Evolutionary conservation across 2,888 invertebrate species (phyloP).

Genomic region (Drosophila buzzatii): DNA sequence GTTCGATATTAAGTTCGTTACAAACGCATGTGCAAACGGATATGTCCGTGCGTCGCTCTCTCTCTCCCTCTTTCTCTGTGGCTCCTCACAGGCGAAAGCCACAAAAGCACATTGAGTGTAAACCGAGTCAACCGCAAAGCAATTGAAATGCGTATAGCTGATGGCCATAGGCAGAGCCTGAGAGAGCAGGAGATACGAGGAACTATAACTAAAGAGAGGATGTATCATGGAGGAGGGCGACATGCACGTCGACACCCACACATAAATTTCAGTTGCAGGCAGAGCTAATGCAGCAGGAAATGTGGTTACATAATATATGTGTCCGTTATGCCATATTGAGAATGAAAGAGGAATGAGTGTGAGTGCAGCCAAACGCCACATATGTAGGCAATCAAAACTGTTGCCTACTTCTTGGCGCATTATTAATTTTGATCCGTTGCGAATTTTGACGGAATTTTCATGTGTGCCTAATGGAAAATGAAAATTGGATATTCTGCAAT

Average conservation of each 20-base stretch:
- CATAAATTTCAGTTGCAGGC: conserved; percentile 58
- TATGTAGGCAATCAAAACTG: conserved; percentile 34
- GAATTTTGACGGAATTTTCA: conserved; percentile 22
- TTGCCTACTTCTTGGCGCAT: conserved; percentile 56
- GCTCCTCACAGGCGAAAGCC: conserved; percentile 33
- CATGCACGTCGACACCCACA: conserved; percentile 2
- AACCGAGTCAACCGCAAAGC: conserved; percentile 70
- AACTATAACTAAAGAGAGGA: neutral
- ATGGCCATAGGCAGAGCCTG: conserved; percentile 3
- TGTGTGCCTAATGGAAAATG: conserved; percentile 8
- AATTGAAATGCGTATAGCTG: conserved; percentile 67
- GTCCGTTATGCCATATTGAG: conserved; percentile 28
- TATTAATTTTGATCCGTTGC: conserved; percentile 41
- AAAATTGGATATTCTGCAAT: conserved; percentile 10
- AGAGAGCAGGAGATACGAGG: neutral
- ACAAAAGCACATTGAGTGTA: conserved; percentile 74
- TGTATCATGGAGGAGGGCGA: neutral
- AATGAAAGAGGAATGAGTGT: neutral
- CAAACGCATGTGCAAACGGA: conserved; percentile 2
- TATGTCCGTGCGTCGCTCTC: neutral
- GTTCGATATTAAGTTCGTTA: neutral
- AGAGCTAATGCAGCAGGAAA: conserved; percentile 26
- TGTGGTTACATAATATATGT: conserved; percentile 73
- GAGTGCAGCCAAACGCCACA: neutral
- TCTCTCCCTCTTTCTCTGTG: neutral